Base-by-base conservation (phyloP, 2,888 invertebrate genomes). In the Melinopterus prodromus region DNA sequence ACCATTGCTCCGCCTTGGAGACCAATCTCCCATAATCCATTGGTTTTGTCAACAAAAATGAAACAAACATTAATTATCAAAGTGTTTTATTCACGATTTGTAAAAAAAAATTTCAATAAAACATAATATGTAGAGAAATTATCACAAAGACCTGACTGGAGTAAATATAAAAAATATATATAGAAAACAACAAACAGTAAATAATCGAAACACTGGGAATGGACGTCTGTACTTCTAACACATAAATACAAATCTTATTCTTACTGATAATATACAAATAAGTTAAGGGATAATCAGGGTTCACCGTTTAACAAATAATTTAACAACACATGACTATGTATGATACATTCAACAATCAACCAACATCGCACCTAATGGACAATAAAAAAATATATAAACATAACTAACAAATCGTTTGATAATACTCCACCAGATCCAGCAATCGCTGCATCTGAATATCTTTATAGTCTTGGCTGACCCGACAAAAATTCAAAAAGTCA, bases 401-500 rank as follows among this genome's bases (percentile, higher is more conserved):
- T 53, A 53, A 53, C 53, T 53, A 53, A 53, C 53, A 53, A 72
- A 80, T 82, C 82, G 14, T 82, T 83, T 7, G 36, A 74, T n/a
- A 35, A 35, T 74, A 69, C 15, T 76, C 69, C 6, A 69, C 76
- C 35, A 74, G 35, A 74, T 74, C 76, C 35, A 37, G n/a, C 69
- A 53, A 76, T 16, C 35, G 16, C 12, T 53, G 36, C n/a, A 74
- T 6, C 15, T 74, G 74, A 6, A n/a, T 79, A 2, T 77, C 36
- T 71, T 76, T 79, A 69, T 83, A 83, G 6, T 71, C 75, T 12
- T 78, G 72, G 78, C 82, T 81, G 12, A 71, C 69, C 4, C 72
- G 14, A 75, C 83, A 83, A 71, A 80, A 78, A 15, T 80, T 78
- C 14, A 77, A 37, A 12, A 83, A 74, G 16, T 76, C 75, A 26